Base-by-base conservation (phyloP, 2,797 vertebrate species). In the Chromis chromis region DNA sequence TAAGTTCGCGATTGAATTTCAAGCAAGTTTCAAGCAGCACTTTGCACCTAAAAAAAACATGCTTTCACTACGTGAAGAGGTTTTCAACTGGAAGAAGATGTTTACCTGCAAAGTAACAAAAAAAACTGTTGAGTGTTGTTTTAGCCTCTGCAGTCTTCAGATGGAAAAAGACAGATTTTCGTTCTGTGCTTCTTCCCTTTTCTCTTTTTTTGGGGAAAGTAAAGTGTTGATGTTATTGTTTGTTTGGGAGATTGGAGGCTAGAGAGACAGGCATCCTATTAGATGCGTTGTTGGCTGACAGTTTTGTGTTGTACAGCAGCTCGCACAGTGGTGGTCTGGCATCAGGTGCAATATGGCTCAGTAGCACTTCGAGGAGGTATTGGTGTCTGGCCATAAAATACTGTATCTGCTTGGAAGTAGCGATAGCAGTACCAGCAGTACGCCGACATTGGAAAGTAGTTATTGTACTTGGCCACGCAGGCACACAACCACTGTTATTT, bases 261-360 rank as follows among this genome's bases (percentile, higher is more conserved):
- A 57, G 81, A 86, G 86, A 82, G 88, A 87, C 87, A 79, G 74
- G 59, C 76, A 25, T 88, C 85, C 83, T 86, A 83, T 91, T 88
- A 86, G 83, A 87, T 81, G 86, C 82, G 75, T 69, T 88, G 77
- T 73, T 87, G 89, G 82, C 90, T 83, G 76, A 42, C 60, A 50
- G 72, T 53, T 85, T 75, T 71, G 75, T 85, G 84, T 86, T 84
- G 75, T 86, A 82, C 78, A 89, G 86, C 84, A 83, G 84, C 84
- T 89, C 86, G 82, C 87, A 79, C 85, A 81, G 89, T 42, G 72
- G 89, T 76, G 70, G 74, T 74, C 79, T 89, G 88, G 90, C 88
- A 86, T 91, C 89, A 88, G 91, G 85, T 84, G 86, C 87, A 82
- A 79, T 82, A 74, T 83, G 84, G 76, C 87, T 88, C 85, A 83